Conservation (phyloP, 2,113 vertebrate genomes). For the Oceanites oceanicus region DNA sequence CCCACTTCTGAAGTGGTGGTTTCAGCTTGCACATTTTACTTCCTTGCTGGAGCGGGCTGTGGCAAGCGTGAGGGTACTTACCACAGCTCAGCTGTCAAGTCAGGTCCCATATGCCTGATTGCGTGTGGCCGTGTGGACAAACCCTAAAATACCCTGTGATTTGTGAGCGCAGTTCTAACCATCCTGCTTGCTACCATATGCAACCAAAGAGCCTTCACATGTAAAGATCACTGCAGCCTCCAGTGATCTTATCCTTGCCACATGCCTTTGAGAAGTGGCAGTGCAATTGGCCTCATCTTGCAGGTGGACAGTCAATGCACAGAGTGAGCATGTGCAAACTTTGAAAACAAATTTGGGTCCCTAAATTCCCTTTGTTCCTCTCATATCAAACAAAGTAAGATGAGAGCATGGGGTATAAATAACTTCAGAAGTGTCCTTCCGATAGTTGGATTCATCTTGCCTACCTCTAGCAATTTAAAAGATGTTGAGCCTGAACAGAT, state of each 20-base stretch:
- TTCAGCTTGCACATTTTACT: background rate
- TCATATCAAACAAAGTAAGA: background rate
- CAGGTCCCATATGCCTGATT: background rate
- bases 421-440: background rate
- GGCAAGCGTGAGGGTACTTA: background rate
- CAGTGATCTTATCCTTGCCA: background rate
- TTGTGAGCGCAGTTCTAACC: background rate
- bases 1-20: background rate
- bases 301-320: background rate
- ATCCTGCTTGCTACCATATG: accelerated
- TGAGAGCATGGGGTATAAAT: background rate
- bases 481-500: background rate
- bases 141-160: background rate
- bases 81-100: background rate
- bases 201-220: background rate
- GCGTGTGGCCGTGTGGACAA: background rate
- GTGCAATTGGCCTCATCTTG: background rate
- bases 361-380: background rate
- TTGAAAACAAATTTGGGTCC: background rate
- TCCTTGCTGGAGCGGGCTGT: background rate
- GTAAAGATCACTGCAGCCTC: background rate
- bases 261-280: background rate
- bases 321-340: accelerated
- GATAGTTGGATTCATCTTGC: background rate
- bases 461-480: background rate